A percentile compares a stretch with the other conserved stretches of the same genome.
phyloP scores from a whole-genome alignment of 2,797 vertebrate species.

The Premnoplex brunnescens region DNA sequence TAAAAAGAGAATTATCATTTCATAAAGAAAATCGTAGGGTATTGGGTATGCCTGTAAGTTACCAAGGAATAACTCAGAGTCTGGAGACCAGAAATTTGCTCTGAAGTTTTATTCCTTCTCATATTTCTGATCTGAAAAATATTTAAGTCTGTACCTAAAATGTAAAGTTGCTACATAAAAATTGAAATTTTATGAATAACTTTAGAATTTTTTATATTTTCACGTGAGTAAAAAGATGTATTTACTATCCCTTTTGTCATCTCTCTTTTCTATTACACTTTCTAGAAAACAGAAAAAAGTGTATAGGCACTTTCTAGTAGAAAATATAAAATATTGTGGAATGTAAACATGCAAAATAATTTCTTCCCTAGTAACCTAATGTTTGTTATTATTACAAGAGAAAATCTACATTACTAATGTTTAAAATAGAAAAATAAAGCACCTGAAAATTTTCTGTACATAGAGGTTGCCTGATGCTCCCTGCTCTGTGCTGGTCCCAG shows the following conservation, averaged over 20 bases:
- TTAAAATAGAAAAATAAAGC: background rate
- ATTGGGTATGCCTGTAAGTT: background rate
- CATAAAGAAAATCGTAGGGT: background rate
- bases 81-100: background rate
- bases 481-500: background rate
- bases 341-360: background rate
- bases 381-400: background rate
- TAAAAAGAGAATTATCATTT: background rate
- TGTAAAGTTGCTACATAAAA: background rate
- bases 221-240: background rate
- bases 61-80: background rate
- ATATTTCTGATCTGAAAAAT: background rate
- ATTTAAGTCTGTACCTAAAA: background rate
- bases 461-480: background rate
- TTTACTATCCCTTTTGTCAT: background rate
- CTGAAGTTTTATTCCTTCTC: background rate
- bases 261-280: background rate
- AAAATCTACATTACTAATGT: background rate
- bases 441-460: background rate
- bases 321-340: background rate
- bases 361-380: background rate
- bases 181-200: background rate
- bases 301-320: background rate
- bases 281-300: background rate
- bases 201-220: background rate